Percentiles rank a stretch among this genome's conserved stretches.
phyloP scores from a whole-genome alignment of 2,888 invertebrate species.

The Pasiphila rectangulata region DNA sequence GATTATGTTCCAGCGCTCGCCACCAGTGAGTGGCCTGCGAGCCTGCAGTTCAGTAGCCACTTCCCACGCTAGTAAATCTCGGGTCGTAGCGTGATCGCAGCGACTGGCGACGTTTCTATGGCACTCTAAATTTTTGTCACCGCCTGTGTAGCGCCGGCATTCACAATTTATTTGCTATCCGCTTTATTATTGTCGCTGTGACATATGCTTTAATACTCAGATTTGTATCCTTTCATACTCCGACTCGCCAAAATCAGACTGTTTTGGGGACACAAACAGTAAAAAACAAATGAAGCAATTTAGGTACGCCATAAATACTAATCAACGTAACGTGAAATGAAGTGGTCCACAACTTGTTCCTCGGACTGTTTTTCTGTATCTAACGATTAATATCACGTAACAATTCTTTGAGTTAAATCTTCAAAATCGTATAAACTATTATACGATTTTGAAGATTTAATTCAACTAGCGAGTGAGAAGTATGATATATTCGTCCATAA shows the following conservation, averaged over 20 bases:
- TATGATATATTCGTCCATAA: not conserved
- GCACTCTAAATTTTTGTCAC: constrained; percentile 16
- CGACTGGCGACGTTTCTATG: constrained; percentile 6
- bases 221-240: not conserved
- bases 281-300: not conserved
- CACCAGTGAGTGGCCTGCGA: no score
- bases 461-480: no score
- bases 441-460: no score
- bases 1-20: no score
- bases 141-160: constrained; percentile 12
- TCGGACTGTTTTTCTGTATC: no score
- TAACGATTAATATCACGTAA: not conserved
- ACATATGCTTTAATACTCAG: not conserved
- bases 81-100: not conserved
- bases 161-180: constrained; percentile 11
- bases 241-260: not conserved
- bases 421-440: no score
- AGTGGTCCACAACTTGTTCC: no score
- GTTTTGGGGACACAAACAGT: not conserved
- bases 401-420: no score
- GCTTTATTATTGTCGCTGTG: constrained; percentile 12
- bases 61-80: constrained; percentile 1
- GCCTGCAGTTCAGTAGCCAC: no score
- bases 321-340: not conserved
- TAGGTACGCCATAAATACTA: not conserved